phyloP scores from a whole-genome alignment of 2,113 vertebrate species.

The Prionailurus viverrinus region DNA sequence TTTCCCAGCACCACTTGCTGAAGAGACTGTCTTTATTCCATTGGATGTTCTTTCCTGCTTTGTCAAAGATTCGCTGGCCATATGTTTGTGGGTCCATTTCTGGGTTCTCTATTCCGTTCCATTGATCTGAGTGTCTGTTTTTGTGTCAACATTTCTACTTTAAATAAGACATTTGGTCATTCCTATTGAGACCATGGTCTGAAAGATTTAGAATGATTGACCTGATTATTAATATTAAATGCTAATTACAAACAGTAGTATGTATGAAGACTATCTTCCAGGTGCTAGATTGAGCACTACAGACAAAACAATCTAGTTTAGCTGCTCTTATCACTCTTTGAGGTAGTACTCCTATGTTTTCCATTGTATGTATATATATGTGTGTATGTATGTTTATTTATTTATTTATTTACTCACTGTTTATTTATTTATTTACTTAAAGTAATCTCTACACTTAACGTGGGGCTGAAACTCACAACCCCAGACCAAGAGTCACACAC shows the following conservation, averaged over 20 bases:
- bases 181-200: neutral
- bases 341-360: neutral
- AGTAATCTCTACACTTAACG: neutral
- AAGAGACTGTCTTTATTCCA: too few relatives aligned
- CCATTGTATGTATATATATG: neutral
- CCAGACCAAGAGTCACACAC: neutral
- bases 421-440: neutral
- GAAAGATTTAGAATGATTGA: slow-evolving; percentile 9
- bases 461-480: neutral
- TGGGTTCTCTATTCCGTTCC: too few relatives aligned
- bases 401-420: neutral
- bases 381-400: neutral
- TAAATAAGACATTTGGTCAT: neutral
- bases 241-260: neutral
- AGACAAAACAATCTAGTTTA: neutral
- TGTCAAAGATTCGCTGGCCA: too few relatives aligned
- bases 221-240: neutral
- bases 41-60: too few relatives aligned
- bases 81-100: too few relatives aligned
- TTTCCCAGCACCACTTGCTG: too few relatives aligned
- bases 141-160: neutral
- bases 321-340: neutral
- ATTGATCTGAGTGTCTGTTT: too few relatives aligned
- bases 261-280: neutral
- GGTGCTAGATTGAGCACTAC: neutral